phyloP scores from a whole-genome alignment of 2,113 vertebrate genomes.

The Vombatus ursinus region DNA sequence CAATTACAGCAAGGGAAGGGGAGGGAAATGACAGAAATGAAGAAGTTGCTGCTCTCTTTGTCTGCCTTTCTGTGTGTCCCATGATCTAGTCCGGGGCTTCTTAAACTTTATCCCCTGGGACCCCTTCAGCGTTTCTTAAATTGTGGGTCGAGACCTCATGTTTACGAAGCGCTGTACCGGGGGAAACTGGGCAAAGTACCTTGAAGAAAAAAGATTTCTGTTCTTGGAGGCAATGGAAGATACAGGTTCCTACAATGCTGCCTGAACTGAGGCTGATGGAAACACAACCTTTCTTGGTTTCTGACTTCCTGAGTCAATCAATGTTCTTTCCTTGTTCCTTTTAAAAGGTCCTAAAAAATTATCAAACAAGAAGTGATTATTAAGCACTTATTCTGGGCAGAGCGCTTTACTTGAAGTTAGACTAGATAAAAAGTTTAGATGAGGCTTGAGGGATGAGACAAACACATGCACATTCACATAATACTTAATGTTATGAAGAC shows the following conservation, averaged over 20 bases:
- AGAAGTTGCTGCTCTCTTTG: slow-evolving; percentile 40
- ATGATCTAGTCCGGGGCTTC: not conserved
- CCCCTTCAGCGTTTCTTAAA: too few species aligned
- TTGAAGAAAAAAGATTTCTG: not conserved
- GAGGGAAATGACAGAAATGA: not conserved
- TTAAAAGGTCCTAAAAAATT: not conserved
- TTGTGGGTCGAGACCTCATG: too few species aligned
- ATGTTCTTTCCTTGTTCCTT: not conserved
- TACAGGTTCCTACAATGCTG: not conserved
- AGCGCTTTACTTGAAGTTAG: not conserved
- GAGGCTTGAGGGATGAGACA: not conserved
- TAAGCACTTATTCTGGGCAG: not conserved
- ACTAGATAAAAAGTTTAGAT: not conserved
- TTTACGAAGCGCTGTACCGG: too few species aligned
- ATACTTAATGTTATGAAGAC: not conserved
- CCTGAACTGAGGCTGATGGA: not conserved
- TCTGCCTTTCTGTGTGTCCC: slow-evolving; percentile 32
- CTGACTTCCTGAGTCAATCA: not conserved
- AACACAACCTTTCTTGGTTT: accelerated
- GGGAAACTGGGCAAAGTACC: not conserved
- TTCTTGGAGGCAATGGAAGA: not conserved
- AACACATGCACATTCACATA: not conserved
- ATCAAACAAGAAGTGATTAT: not conserved
- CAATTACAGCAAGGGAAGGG: slow-evolving; percentile 3
- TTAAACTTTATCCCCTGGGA: too few species aligned